phyloP scores from a whole-genome alignment of 1,140 invertebrate genomes.

The Brachionus asplanchnoidis region DNA sequence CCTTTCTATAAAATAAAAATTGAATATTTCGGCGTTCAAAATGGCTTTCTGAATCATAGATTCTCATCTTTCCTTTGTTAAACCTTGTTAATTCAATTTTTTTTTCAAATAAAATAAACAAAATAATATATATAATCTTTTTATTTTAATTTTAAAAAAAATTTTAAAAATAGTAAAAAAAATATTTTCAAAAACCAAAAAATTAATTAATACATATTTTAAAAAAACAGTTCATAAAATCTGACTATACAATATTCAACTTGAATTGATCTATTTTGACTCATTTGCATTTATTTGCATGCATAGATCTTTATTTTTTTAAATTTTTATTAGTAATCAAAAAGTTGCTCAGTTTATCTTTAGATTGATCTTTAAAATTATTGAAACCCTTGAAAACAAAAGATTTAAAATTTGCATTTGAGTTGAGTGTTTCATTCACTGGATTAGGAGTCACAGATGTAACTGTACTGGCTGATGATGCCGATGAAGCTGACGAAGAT shows the following conservation, averaged over 20 bases:
- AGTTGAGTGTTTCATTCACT: background rate
- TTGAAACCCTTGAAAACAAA: constrained; percentile 36
- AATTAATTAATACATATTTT: background rate
- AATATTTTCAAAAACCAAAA: background rate
- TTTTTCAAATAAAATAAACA: too few relatives aligned
- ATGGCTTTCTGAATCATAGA: too few relatives aligned
- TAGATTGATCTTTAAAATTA: constrained; percentile 30
- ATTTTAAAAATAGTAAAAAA: background rate
- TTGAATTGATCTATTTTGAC: background rate
- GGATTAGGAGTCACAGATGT: background rate
- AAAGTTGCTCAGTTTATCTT: constrained; percentile 33
- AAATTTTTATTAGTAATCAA: constrained; percentile 29
- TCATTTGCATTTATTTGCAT: background rate
- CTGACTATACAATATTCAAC: background rate
- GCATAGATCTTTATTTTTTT: background rate
- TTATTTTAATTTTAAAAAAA: background rate
- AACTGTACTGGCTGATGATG: constrained; percentile 22
- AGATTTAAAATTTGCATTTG: background rate
- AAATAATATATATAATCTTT: too few relatives aligned
- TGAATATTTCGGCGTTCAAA: too few relatives aligned
- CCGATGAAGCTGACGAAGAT: background rate
- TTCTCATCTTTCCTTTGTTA: too few relatives aligned
- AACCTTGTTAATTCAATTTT: too few relatives aligned
- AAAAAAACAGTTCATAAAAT: background rate
- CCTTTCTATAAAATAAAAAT: too few relatives aligned